Base-by-base conservation (phyloP, 2,888 invertebrate genomes). In the Slavum lentiscoides region DNA sequence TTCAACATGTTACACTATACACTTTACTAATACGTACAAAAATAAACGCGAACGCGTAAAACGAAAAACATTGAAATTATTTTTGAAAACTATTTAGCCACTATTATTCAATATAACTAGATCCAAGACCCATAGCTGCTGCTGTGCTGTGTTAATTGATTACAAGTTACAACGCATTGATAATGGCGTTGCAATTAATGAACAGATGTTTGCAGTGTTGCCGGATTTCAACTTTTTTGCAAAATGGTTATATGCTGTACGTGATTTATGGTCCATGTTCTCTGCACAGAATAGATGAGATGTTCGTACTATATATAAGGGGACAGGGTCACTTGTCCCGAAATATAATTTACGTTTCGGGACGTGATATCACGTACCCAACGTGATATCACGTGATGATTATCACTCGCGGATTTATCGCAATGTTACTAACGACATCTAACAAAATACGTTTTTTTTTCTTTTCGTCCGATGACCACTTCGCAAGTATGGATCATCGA, bases 121-220 rank as follows among this genome's bases (percentile, higher is more conserved):
- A 66, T 66, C 11, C 39, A 13, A 23, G 66, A 74, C 39, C 39
- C 4, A 30, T 58, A 61, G 58, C 39, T 59, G 37, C 58, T 39
- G 62, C 19, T 49, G 30, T 75, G 30, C 43, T 43, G 58, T 43
- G 61, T 53, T 80, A 80, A 80, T 80, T 72, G 72, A 72, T 80
- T 72, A 80, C 72, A 66, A 72, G 64, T 80, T 80, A 80, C 80
- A 80, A 80, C 69, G 62, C 70, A 66, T 64, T 70, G 80, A 80
- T 80, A 80, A 72, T 80, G 80, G 80, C 80, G 80, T 72, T 70
- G 80, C 80, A 80, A 80, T 72, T 72, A 70, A 80, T 43, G 49
- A 72, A 80, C 80, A 80, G 49, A 80, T 80, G 80, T 7, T 64
- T 58, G 72, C 80, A 80, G 80, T 72, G 55, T 66, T 43, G 72